Evolutionary conservation across 2,797 vertebrate genomes (phyloP).

Genomic region (Decapterus maruadsi): DNA sequence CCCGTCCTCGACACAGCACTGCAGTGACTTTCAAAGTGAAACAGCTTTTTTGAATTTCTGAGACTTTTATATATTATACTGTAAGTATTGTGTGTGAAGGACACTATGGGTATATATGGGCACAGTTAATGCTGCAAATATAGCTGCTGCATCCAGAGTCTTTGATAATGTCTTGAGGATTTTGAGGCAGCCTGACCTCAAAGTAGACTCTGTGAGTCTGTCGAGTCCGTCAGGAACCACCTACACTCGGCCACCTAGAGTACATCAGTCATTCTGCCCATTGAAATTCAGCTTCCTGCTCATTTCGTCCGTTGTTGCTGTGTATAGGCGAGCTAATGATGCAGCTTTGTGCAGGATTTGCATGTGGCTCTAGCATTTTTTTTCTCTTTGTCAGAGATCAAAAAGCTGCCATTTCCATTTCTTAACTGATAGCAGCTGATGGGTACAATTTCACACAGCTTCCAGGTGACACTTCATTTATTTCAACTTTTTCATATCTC

Average conservation of each 20-base stretch:
- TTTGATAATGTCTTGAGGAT: constrained; percentile 1
- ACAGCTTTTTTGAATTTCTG: no score
- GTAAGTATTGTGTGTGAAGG: background rate
- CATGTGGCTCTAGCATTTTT: background rate
- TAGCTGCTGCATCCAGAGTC: background rate
- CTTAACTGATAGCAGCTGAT: constrained; percentile 1
- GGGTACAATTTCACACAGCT: background rate
- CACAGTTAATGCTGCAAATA: background rate
- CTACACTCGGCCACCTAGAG: constrained; percentile 14
- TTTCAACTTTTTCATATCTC: background rate
- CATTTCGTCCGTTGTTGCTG: constrained; percentile 1
- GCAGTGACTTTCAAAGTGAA: no score
- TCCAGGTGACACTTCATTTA: constrained; percentile 6
- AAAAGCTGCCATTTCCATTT: background rate
- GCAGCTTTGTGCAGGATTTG: background rate
- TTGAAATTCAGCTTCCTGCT: background rate
- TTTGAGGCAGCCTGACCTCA: constrained; percentile 9
- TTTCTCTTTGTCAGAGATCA: background rate
- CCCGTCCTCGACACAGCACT: no score
- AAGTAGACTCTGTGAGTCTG: background rate
- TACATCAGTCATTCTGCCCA: constrained; percentile 13
- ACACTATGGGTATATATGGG: background rate
- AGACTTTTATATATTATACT: no score
- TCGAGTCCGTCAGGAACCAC: background rate
- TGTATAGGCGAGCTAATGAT: background rate